Conservation (phyloP, 1,140 invertebrate species). For the Globodera rostochiensis region DNA sequence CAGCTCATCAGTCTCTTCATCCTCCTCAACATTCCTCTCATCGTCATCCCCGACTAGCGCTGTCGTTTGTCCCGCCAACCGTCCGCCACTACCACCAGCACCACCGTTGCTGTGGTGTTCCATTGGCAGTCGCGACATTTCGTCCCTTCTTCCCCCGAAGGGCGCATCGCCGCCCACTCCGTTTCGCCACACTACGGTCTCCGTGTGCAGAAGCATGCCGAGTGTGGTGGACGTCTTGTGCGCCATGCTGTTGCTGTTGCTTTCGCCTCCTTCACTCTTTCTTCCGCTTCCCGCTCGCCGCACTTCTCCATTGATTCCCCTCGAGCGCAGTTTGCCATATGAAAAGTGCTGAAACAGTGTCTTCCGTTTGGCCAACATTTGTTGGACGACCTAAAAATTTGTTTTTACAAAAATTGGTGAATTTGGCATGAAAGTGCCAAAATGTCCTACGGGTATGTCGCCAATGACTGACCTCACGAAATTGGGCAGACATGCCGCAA, state of each 20-base stretch:
- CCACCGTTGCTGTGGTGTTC: slow-evolving; percentile 8
- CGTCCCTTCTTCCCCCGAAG: background rate
- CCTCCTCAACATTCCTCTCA: background rate
- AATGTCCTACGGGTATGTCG: background rate
- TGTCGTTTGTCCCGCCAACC: background rate
- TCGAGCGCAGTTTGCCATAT: slow-evolving; percentile 10
- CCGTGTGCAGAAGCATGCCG: background rate
- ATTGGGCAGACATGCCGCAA: slow-evolving; percentile 63
- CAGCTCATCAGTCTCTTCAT: slow-evolving; percentile 17
- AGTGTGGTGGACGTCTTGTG: background rate
- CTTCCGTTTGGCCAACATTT: slow-evolving; percentile 33
- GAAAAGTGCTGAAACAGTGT: slow-evolving; percentile 16
- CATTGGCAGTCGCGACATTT: background rate
- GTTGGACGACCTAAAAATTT: slow-evolving; percentile 32
- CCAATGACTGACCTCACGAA: slow-evolving; percentile 46
- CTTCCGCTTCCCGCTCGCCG: background rate
- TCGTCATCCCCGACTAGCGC: background rate
- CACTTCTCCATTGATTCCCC: background rate
- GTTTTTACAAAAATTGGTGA: slow-evolving; percentile 16
- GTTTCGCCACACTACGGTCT: background rate
- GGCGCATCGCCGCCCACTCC: background rate
- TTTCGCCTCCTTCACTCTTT: background rate
- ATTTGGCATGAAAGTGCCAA: background rate
- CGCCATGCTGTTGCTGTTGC: background rate
- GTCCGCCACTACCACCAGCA: background rate